A percentile compares a stretch with the other conserved stretches of the same genome.
Evolutionary conservation across 2,113 vertebrate genomes (phyloP).

Genomic region (Epinephelus lanceolatus): DNA sequence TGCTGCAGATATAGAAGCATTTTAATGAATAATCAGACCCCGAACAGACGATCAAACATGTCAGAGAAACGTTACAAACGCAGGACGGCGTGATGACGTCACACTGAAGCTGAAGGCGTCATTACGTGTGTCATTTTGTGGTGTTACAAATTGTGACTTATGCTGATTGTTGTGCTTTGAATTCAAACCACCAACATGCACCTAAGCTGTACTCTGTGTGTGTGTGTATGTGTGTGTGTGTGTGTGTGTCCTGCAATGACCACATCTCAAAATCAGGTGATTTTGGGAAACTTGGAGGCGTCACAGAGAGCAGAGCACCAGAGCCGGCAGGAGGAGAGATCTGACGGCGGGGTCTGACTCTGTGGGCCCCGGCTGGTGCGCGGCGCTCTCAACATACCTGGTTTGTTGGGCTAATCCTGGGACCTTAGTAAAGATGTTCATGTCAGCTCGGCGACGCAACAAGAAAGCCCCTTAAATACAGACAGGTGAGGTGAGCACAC

Average conservation of each 20-base stretch:
- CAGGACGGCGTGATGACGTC: not conserved
- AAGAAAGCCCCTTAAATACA: constrained; percentile 84
- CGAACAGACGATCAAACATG: not conserved
- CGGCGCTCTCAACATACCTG: constrained; percentile 79
- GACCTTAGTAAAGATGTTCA: constrained; percentile 87
- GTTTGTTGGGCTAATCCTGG: constrained; percentile 85
- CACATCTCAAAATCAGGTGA: constrained; percentile 30
- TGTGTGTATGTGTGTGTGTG: no score
- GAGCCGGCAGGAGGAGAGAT: constrained; percentile 21
- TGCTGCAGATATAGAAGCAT: constrained; percentile 75
- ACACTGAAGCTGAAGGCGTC: not conserved
- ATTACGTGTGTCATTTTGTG: not conserved
- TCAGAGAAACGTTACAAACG: not conserved
- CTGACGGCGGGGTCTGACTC: constrained; percentile 1
- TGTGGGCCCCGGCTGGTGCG: not conserved
- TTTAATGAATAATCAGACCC: not conserved
- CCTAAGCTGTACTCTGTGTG: no score
- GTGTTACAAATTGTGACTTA: not conserved
- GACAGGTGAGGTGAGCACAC: constrained; percentile 49
- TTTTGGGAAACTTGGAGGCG: constrained; percentile 43
- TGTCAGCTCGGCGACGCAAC: constrained; percentile 80
- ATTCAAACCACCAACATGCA: not conserved
- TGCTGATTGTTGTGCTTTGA: not conserved
- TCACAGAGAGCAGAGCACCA: constrained; percentile 21
- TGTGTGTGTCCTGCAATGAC: constrained; percentile 8